These are phyloP conservation scores for Caerostris extrusa DNA, from an alignment of 1,140 invertebrate species.

Conservation along the genomic window DNA sequence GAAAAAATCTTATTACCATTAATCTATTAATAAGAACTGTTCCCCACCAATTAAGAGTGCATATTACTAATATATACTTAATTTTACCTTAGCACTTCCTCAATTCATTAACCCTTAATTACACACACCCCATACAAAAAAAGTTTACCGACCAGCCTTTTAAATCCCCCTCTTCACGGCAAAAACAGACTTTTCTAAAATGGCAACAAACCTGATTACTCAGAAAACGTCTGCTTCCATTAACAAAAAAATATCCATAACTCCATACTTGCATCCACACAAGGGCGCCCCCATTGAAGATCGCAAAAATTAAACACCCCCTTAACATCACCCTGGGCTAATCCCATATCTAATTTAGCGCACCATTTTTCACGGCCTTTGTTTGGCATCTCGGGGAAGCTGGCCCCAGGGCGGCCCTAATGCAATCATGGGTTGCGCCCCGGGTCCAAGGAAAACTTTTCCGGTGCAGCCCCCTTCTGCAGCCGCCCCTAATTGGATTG, in stretches of 20 bases:
- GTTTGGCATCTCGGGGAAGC: neutral
- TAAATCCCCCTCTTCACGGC: neutral
- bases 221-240: neutral
- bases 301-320: conserved; percentile 25
- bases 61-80: too few species aligned
- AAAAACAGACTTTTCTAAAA: too few species aligned
- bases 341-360: conserved; percentile 8
- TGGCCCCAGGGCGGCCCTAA: neutral
- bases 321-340: neutral
- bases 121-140: neutral
- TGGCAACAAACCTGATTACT: neutral
- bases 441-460: neutral
- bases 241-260: neutral
- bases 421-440: conserved; percentile 12
- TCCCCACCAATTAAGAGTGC: too few species aligned
- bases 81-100: too few species aligned
- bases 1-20: too few species aligned
- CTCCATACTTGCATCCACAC: neutral
- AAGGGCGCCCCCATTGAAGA: neutral
- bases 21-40: too few species aligned
- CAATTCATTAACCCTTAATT: too few species aligned
- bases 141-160: too few species aligned
- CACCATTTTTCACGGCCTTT: conserved; percentile 1
- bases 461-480: too few species aligned
- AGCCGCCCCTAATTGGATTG: neutral